Evolutionary conservation across 1,140 invertebrate species (phyloP).

Genomic region (Lasaia peninsularis): DNA sequence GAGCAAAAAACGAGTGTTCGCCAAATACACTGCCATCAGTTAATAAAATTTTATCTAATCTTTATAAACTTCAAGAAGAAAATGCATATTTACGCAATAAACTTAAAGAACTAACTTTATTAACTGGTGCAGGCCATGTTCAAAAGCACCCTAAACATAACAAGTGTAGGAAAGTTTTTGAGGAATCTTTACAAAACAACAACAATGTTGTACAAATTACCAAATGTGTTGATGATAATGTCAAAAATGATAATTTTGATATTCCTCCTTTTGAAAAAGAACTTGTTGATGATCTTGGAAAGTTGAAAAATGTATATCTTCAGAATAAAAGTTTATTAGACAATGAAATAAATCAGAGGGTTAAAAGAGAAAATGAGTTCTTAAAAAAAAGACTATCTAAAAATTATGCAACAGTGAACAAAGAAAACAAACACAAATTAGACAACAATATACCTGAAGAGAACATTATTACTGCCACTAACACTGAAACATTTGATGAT

Average conservation of each 20-base stretch:
- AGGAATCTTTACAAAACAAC: constrained; percentile 55
- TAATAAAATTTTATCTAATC: constrained; percentile 69
- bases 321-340: constrained; percentile 63
- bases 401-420: constrained; percentile 7
- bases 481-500: not conserved
- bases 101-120: constrained; percentile 55
- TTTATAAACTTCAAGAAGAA: constrained; percentile 73
- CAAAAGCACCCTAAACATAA: constrained; percentile 34
- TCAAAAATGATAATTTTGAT: constrained; percentile 30
- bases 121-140: not conserved
- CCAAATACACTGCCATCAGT: constrained; percentile 52
- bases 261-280: constrained; percentile 51
- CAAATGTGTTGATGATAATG: constrained; percentile 56
- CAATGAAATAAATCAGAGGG: constrained; percentile 48
- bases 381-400: constrained; percentile 28
- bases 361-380: constrained; percentile 44
- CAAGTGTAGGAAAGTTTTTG: constrained; percentile 62
- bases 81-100: constrained; percentile 66
- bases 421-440: constrained; percentile 12
- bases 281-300: constrained; percentile 47
- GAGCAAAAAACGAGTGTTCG: constrained; percentile 65
- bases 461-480: not conserved
- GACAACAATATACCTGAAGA: not conserved
- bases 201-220: constrained; percentile 39
- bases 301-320: constrained; percentile 53